Evolutionary conservation across 2,113 vertebrate genomes (phyloP), one percentile per base, ranked within the genome.

Genomic region (Rhodinocichla rosea): DNA sequence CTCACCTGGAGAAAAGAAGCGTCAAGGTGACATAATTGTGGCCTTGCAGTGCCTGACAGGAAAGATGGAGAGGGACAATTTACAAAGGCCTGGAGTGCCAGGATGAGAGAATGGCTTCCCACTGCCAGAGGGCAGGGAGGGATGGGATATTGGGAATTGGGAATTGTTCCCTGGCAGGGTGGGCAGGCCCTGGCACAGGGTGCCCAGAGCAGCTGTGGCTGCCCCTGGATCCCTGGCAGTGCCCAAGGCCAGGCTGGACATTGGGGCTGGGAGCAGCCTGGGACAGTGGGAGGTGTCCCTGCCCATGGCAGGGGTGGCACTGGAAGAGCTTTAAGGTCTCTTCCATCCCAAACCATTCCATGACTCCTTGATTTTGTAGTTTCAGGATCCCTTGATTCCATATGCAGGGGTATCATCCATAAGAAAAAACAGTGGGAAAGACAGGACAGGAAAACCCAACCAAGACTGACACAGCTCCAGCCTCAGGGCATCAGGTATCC

Each of bases 271-370:
- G 71, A 86, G 44, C 71, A 50, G 3, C 52, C 60, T 86, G 83
- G 44, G 53, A 11, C 1, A 11, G 44, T 33, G 55, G 63, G 0
- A 87, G 45, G 45, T 33, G 55, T 52, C 63, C 33, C 63, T 86
- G 53, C 11, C 11, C 39, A 23, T 6, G 63, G 53, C 53, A 13
- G 33, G 27, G 7, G 37, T 17, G 32, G 32, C 0, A 42, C 0
- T 2, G 24, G 42, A 13, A 40, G 33, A 0, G 21, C 1, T 37
- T 69, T 33, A 23, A 39, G 15, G 5, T 44, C 27, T 2, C 4
- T 27, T 60, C 55, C 15, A 12, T 4, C 33, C 37, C 53, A 77
- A 69, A 27, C 23, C 12, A 23, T 45, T 39, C 63, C 2, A 1
- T 33, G 27, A 10, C 3, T 45, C 45, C 27, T 9, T 10, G 27